These are phyloP conservation scores for Spodoptera exigua DNA, from an alignment of 2,888 invertebrate genomes.

Conservation along the genomic window DNA sequence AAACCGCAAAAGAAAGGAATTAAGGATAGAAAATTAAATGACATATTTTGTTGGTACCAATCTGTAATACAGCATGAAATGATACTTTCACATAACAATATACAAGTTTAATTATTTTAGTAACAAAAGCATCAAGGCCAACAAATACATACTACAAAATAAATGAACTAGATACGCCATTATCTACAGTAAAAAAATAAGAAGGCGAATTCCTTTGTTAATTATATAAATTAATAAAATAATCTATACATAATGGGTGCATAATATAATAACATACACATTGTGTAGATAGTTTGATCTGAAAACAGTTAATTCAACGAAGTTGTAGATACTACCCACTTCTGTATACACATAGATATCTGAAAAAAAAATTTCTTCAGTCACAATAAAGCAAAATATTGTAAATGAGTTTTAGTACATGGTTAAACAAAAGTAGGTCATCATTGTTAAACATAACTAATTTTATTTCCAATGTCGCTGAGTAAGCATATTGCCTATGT, in stretches of 20 bases:
- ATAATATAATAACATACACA: slow-evolving; percentile 69
- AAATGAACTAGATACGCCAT: slow-evolving; percentile 71
- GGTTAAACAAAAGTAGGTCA: slow-evolving; percentile 17
- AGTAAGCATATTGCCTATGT: background rate
- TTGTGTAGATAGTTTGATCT: slow-evolving; percentile 66
- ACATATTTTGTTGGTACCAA: slow-evolving; percentile 70
- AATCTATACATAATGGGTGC: slow-evolving; percentile 71
- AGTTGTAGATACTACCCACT: slow-evolving; percentile 57
- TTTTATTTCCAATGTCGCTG: background rate
- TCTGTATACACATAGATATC: slow-evolving; percentile 62
- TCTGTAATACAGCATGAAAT: slow-evolving; percentile 77
- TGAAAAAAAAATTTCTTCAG: slow-evolving; percentile 60
- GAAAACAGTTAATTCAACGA: slow-evolving; percentile 50
- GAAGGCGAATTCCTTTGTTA: slow-evolving; percentile 63
- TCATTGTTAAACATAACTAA: slow-evolving; percentile 8
- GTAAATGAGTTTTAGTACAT: slow-evolving; percentile 6
- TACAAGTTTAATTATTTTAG: slow-evolving; percentile 71
- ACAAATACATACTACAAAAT: slow-evolving; percentile 75
- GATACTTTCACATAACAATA: slow-evolving; percentile 78
- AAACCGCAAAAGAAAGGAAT: slow-evolving; percentile 6
- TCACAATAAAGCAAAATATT: slow-evolving; percentile 32
- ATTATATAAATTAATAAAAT: slow-evolving; percentile 71
- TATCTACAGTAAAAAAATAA: slow-evolving; percentile 72
- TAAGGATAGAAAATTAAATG: slow-evolving; percentile 51
- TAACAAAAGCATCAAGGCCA: slow-evolving; percentile 74